These are phyloP conservation scores for Calephelis nemesis DNA, from an alignment of 1,140 invertebrate species.

Conservation along the genomic window DNA sequence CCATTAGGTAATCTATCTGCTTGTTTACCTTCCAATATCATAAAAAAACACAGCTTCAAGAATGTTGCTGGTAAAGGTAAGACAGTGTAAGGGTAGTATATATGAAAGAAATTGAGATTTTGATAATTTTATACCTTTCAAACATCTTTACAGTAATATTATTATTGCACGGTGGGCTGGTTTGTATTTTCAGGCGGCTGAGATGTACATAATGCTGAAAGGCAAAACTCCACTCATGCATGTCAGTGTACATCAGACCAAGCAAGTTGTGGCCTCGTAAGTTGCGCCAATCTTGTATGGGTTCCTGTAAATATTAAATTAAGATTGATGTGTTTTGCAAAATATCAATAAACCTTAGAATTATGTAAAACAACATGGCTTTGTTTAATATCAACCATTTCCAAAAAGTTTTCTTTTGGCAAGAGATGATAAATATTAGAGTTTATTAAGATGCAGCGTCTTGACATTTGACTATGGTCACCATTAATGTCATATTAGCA, in stretches of 20 bases:
- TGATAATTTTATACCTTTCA: conserved; percentile 80
- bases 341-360: background rate
- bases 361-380: too few relatives aligned
- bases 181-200: conserved; percentile 91
- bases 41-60: too few relatives aligned
- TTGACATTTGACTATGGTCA: too few relatives aligned
- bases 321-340: background rate
- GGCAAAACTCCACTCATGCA: conserved; percentile 87
- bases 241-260: conserved; percentile 90
- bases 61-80: too few relatives aligned
- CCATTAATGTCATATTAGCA: too few relatives aligned
- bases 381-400: too few relatives aligned
- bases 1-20: too few relatives aligned
- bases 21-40: too few relatives aligned
- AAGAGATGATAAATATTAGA: too few relatives aligned
- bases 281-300: conserved; percentile 91
- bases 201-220: conserved; percentile 95
- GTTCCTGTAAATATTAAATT: conserved; percentile 78
- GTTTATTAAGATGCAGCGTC: too few relatives aligned
- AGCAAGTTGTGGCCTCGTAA: conserved; percentile 90
- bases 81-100: too few relatives aligned
- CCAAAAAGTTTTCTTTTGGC: too few relatives aligned
- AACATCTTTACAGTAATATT: conserved; percentile 89
- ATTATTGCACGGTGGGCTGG: conserved; percentile 76
- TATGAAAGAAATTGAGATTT: background rate